A percentile compares a stretch with the other conserved stretches of the same genome.
These are phyloP conservation scores for Ectropis crepuscularia DNA, from an alignment of 2,888 invertebrate genomes.

Conservation along the genomic window DNA sequence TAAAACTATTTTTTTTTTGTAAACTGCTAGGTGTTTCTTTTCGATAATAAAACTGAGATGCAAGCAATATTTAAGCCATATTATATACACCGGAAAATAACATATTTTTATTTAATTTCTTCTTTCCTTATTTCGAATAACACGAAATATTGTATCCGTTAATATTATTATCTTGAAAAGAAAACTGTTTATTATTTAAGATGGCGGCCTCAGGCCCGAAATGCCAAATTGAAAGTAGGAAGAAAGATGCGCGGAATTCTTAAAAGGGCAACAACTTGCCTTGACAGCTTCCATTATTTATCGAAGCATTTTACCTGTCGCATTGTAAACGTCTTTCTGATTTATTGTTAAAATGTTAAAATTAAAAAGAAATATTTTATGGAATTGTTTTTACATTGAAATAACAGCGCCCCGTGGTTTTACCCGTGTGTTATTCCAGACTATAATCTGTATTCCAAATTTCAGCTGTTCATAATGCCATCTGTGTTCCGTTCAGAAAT, in stretches of 20 bases:
- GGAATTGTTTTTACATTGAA: not conserved
- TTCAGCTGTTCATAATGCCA: no score
- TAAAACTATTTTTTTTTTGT: no score
- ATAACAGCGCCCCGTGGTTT: no score
- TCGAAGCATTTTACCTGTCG: slow-evolving; percentile 19
- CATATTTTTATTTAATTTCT: not conserved
- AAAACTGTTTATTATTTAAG: slow-evolving; percentile 19
- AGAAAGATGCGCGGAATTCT: slow-evolving; percentile 29
- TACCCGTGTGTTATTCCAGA: no score
- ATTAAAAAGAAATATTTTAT: not conserved
- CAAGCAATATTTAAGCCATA: no score
- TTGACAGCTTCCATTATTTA: slow-evolving; percentile 11
- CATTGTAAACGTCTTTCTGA: slow-evolving; percentile 12
- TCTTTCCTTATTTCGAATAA: slow-evolving; percentile 9
- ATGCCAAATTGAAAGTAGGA: slow-evolving; percentile 36
- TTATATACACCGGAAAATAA: not conserved
- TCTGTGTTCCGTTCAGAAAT: no score
- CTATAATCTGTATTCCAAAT: not conserved
- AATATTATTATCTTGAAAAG: slow-evolving; percentile 1
- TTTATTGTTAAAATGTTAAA: not conserved
- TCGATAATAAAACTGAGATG: not conserved
- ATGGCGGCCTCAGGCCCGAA: slow-evolving; percentile 23
- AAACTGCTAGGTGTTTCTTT: not conserved
- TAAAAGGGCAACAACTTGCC: slow-evolving; percentile 26
- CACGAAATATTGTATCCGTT: not conserved